Conservation (phyloP, 37 sponge, comb jelly and placozoan genomes). For the Oscarella lobularis region DNA sequence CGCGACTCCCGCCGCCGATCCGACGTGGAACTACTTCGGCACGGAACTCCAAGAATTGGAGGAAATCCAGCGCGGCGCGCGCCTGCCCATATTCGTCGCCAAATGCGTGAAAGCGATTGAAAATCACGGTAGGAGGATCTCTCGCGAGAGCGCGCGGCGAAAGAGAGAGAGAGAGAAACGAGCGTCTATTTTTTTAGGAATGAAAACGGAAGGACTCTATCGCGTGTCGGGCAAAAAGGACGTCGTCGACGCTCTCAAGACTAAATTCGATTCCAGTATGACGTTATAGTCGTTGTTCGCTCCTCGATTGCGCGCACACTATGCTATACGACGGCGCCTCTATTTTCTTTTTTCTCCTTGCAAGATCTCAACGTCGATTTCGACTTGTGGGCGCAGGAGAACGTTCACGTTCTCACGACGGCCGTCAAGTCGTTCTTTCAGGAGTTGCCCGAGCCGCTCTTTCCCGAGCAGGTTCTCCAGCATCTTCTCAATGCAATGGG, state of each 20-base stretch:
- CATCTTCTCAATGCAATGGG: background rate
- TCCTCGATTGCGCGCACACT: background rate
- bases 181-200: background rate
- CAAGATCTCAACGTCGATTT: constrained; percentile 48
- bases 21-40: background rate
- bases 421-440: background rate
- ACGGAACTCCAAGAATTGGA: background rate
- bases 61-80: background rate
- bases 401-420: background rate
- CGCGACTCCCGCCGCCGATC: too few species aligned
- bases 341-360: background rate
- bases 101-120: background rate
- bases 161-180: too few species aligned
- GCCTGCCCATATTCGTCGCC: background rate
- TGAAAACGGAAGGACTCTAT: constrained; percentile 45
- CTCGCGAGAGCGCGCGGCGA: too few species aligned
- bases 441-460: background rate
- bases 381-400: background rate
- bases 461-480: background rate
- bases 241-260: constrained; percentile 26
- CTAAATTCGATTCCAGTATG: constrained; percentile 53
- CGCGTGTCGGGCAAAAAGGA: constrained; percentile 68
- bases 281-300: too few species aligned
- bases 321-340: background rate
- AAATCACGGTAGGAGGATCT: background rate